Conservation (phyloP, 2,888 invertebrate species). For the Sinohyriopsis cumingii region DNA sequence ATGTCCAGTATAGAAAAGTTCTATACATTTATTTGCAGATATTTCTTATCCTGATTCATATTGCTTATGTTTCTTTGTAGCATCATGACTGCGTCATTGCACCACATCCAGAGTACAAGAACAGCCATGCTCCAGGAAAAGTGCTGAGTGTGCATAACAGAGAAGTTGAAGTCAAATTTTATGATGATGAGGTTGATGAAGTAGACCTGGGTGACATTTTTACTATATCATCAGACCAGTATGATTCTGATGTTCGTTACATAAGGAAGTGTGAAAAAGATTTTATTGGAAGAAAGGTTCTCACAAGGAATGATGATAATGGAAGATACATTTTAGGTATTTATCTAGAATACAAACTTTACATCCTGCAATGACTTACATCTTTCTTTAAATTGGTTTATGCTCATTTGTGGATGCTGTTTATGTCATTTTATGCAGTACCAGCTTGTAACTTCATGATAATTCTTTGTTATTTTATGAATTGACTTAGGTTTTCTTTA, state of each 20-base stretch:
- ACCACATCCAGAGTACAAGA: constrained; percentile 57
- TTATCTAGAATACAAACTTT: constrained; percentile 1
- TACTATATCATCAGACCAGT: constrained; percentile 48
- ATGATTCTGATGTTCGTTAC: constrained; percentile 57
- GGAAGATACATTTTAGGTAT: constrained; percentile 58
- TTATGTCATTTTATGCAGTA: too few species aligned
- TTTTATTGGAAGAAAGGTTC: constrained; percentile 60
- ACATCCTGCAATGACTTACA: too few species aligned
- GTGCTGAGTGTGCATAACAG: constrained; percentile 43
- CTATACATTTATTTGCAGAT: not conserved
- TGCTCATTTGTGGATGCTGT: too few species aligned
- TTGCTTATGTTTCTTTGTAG: constrained; percentile 28
- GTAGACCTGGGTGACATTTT: constrained; percentile 56
- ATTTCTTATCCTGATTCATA: not conserved
- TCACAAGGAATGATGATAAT: constrained; percentile 56
- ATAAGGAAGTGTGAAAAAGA: constrained; percentile 56
- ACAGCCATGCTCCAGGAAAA: constrained; percentile 64
- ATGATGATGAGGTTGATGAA: constrained; percentile 50
- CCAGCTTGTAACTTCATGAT: too few species aligned
- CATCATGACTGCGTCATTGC: constrained; percentile 56
- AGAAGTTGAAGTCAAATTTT: constrained; percentile 52
- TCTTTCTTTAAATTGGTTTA: too few species aligned
- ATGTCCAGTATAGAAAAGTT: too few species aligned
- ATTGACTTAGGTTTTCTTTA: too few species aligned
- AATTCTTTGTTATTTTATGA: too few species aligned